Conservation (phyloP, 1,140 invertebrate genomes). For the Goniozus legneri region DNA sequence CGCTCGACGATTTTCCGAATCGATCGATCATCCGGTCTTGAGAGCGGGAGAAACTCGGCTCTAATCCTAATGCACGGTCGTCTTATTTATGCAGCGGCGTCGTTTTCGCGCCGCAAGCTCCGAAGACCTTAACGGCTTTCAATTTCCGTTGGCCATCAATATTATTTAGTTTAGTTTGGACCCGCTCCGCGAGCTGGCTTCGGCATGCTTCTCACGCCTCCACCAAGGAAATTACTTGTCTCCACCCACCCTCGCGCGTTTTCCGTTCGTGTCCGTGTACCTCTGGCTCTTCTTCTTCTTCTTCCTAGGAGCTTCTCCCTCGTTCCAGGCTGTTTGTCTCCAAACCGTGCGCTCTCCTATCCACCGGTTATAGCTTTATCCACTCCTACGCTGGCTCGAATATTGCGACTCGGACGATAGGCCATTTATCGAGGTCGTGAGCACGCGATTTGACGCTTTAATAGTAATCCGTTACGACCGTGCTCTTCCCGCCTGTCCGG, state of each 20-base stretch:
- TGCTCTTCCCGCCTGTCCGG: too few relatives aligned
- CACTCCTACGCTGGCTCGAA: too few relatives aligned
- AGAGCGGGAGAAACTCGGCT: conserved; percentile 20
- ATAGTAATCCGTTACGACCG: too few relatives aligned
- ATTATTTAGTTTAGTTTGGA: conserved; percentile 56
- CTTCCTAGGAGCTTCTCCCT: conserved; percentile 9
- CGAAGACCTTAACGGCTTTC: conserved; percentile 53
- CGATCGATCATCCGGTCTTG: too few relatives aligned
- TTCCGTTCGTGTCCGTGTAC: conserved; percentile 10
- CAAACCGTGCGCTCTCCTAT: conserved; percentile 10
- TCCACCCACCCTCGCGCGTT: conserved; percentile 20
- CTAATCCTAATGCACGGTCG: conserved; percentile 46
- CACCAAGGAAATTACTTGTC: conserved; percentile 54
- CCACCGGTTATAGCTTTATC: too few relatives aligned
- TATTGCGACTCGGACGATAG: too few relatives aligned
- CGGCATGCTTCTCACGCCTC: conserved; percentile 47
- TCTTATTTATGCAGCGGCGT: conserved; percentile 48
- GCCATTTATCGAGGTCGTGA: too few relatives aligned
- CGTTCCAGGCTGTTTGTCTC: conserved; percentile 20
- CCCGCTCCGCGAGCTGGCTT: conserved; percentile 33
- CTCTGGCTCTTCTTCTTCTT: conserved; percentile 5
- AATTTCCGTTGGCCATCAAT: conserved; percentile 57
- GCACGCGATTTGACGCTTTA: too few relatives aligned
- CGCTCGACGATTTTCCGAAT: too few relatives aligned
- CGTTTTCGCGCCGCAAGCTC: conserved; percentile 42